These are phyloP conservation scores for Temnothorax nylanderi DNA, from an alignment of 1,140 invertebrate genomes.

Conservation along the genomic window DNA sequence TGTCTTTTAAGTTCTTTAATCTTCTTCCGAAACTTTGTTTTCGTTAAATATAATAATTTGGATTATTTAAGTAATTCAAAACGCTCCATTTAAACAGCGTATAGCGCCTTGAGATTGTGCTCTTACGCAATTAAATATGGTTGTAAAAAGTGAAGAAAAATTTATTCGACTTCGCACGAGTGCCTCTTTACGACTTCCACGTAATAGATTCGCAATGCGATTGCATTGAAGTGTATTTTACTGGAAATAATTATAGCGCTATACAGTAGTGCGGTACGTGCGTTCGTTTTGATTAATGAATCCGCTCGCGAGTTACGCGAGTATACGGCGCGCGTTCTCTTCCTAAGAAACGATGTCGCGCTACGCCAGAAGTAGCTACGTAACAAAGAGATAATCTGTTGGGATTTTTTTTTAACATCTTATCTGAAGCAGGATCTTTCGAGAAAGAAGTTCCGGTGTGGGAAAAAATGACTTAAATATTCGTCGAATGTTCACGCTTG, in stretches of 20 bases:
- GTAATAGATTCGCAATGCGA: constrained; percentile 27
- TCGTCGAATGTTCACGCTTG: neutral
- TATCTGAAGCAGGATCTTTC: constrained; percentile 13
- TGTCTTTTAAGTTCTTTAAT: neutral
- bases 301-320: neutral
- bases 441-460: neutral
- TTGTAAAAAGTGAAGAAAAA: constrained; percentile 7
- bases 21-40: neutral
- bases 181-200: neutral
- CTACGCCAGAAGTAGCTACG: neutral
- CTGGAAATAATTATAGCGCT: constrained; percentile 21
- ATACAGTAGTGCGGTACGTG: neutral
- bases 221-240: constrained; percentile 1
- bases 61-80: neutral
- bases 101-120: neutral
- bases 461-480: constrained; percentile 20
- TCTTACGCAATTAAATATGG: neutral
- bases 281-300: constrained; percentile 40
- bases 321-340: neutral
- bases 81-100: neutral
- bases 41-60: neutral
- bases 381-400: neutral
- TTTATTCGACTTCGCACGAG: constrained; percentile 3
- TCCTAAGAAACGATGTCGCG: constrained; percentile 16
- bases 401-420: neutral